Base-by-base conservation (phyloP, 1,140 invertebrate genomes). In the Steinernema feltiae region DNA sequence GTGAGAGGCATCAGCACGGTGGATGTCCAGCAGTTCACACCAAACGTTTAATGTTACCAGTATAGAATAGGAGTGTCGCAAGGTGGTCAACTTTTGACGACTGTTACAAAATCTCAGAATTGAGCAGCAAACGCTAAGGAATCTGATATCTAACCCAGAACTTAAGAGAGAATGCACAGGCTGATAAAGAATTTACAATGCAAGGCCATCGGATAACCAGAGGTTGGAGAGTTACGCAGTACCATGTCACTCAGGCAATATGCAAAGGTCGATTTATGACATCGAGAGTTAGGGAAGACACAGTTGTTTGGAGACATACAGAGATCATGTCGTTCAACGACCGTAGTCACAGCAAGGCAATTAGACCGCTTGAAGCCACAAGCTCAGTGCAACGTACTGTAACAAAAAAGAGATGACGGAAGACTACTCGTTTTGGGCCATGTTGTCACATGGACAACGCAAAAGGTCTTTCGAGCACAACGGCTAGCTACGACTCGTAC, bases 91-190 rank as follows among this genome's bases (percentile, higher is more conserved):
- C 53, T 3, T 12, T 27, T 7, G 53, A 63, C 53, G 53, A 63
- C 53, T n/a, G 53, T 63, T 63, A 27, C 24, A 63, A 63, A 63
- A 17, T 63, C 53, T 63, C 53, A 63, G n/a, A n/a, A 63, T 63
- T 63, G 53, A 63, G 53, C 53, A 63, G 53, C 53, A 63, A 21
- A 63, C 53, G 24, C 53, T 63, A 63, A 63, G 53, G 53, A 63
- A 63, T 63, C 53, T 15, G 53, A 63, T 3, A 41, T 15, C 53
- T 63, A 63, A 63, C 53, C 53, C 53, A 63, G 53, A 63, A n/a
- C n/a, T 63, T 63, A 15, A 63, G 24, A 17, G 24, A 12, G 53
- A 27, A 63, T 63, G 53, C 53, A 63, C 15, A 63, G 24, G 53
- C 7, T n/a, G 53, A 63, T 15, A 15, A 63, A n/a, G 24, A 63